Percentiles rank a stretch among this genome's conserved stretches.
These are phyloP conservation scores for Electrophaes corylata DNA, from an alignment of 2,888 invertebrate species.

Conservation along the genomic window DNA sequence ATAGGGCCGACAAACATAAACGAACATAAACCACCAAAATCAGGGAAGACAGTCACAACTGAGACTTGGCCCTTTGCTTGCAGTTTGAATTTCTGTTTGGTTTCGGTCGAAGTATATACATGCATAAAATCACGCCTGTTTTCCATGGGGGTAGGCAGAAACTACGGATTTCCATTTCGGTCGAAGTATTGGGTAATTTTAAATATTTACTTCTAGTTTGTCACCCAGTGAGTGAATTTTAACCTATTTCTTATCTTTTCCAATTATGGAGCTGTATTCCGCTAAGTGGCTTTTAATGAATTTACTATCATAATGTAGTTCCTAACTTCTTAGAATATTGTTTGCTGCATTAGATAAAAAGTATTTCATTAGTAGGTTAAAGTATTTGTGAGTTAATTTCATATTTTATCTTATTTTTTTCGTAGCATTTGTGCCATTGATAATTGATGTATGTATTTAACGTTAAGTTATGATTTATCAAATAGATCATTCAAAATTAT, in stretches of 20 bases:
- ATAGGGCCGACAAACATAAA: too few species aligned
- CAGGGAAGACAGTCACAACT: too few species aligned
- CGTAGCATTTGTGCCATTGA: conserved; percentile 29
- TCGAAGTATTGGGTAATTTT: not conserved
- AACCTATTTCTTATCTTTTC: conserved; percentile 6
- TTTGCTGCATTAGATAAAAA: conserved; percentile 2
- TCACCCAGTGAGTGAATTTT: conserved; percentile 1
- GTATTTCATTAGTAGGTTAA: not conserved
- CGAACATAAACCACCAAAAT: too few species aligned
- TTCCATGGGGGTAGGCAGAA: too few species aligned
- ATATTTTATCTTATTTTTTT: not conserved
- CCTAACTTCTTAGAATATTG: not conserved
- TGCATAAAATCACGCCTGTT: too few species aligned
- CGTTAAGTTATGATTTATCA: conserved; percentile 22
- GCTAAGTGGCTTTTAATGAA: conserved; percentile 13
- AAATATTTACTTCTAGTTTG: conserved; percentile 2
- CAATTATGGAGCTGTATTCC: not conserved
- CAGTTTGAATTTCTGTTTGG: too few species aligned
- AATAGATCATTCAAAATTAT: conserved; percentile 21
- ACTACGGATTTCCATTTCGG: not conserved
- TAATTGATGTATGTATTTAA: conserved; percentile 4
- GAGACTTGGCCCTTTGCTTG: too few species aligned
- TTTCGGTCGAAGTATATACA: too few species aligned
- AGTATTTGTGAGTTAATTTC: not conserved
- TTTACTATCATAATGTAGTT: conserved; percentile 3